phyloP scores from a whole-genome alignment of 2,888 invertebrate species.

The Pollenia angustigena region DNA sequence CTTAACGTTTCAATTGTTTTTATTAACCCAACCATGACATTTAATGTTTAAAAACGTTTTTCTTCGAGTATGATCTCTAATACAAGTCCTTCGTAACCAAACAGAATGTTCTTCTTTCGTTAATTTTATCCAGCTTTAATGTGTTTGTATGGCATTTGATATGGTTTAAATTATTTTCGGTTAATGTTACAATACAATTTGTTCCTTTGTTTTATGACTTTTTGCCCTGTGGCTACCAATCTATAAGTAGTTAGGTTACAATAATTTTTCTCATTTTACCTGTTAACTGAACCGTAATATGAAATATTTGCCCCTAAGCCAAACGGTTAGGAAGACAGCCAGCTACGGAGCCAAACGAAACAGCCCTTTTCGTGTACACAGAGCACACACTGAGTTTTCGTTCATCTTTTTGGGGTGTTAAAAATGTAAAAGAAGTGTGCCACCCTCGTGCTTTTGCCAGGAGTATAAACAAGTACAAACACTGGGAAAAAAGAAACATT shows the following conservation, averaged over 20 bases:
- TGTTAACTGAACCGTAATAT: slow-evolving; percentile 66
- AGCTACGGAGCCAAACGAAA: background rate
- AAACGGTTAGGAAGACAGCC: slow-evolving; percentile 12
- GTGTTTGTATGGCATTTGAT: background rate
- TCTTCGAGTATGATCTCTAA: background rate
- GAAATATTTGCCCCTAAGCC: slow-evolving; percentile 38
- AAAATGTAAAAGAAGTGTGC: slow-evolving; percentile 42
- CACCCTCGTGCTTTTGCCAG: slow-evolving; percentile 47
- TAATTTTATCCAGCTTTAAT: slow-evolving; percentile 21
- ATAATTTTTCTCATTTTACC: slow-evolving; percentile 62
- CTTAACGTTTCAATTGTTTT: background rate
- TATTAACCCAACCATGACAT: slow-evolving; percentile 20
- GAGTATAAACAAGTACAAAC: slow-evolving; percentile 1
- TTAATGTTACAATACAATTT: slow-evolving; percentile 33
- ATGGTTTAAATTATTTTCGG: slow-evolving; percentile 32
- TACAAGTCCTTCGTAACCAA: slow-evolving; percentile 14
- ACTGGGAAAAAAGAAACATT: slow-evolving; percentile 18
- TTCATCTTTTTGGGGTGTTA: background rate
- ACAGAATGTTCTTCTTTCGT: slow-evolving; percentile 22
- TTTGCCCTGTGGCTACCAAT: slow-evolving; percentile 47
- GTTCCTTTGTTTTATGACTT: slow-evolving; percentile 30
- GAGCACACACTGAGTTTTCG: background rate
- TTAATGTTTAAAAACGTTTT: background rate
- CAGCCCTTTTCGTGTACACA: slow-evolving; percentile 20
- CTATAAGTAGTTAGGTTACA: slow-evolving; percentile 48